Base-by-base conservation (phyloP, 1,140 invertebrate species). In the Himalopsyche phryganea region DNA sequence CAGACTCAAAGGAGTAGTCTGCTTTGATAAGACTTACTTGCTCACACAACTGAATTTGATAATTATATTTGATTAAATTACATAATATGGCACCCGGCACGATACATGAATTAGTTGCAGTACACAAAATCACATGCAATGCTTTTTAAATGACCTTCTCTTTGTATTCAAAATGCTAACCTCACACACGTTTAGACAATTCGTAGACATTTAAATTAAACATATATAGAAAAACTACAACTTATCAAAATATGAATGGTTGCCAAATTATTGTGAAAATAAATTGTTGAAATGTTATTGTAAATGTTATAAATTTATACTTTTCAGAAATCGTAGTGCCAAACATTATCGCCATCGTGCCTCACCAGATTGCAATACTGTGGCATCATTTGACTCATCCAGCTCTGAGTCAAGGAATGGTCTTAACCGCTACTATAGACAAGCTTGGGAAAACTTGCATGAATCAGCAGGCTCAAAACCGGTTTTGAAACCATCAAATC, bases 391-490 rank as follows among this genome's bases (percentile, higher is more conserved):
- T 66, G 89, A 91, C 67, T 91, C 89, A 46, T 89, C 89, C 54
- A 88, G 88, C 45, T 91, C 89, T 0, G 90, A 92, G 65, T 90
- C 89, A 11, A 81, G 90, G 38, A 84, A 83, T 65, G 85, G 91
- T 32, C 77, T 94, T 48, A 94, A 92, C 71, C 84, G 90, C 65
- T 85, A 80, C 66, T 95, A 95, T 74, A 82, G 90, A 13, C 87
- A 92, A 71, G 92, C 92, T 3, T 95, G 92, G 92, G 91, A 94
- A 67, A 93, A 94, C 70, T 80, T 95, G 3, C 90, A 93, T 68
- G 89, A 92, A 73, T 87, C 88, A 11, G 81, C 88, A 9, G 82
- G 85, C 18, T 81, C 81, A 41, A 84, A 83, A 67, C 73, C 80
- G 10, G 77, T 77, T 54, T 68, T 72, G 50, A 71, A 68, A 58